Evolutionary conservation across 2,888 invertebrate genomes (phyloP).

Genomic region (Torymus tubicola): DNA sequence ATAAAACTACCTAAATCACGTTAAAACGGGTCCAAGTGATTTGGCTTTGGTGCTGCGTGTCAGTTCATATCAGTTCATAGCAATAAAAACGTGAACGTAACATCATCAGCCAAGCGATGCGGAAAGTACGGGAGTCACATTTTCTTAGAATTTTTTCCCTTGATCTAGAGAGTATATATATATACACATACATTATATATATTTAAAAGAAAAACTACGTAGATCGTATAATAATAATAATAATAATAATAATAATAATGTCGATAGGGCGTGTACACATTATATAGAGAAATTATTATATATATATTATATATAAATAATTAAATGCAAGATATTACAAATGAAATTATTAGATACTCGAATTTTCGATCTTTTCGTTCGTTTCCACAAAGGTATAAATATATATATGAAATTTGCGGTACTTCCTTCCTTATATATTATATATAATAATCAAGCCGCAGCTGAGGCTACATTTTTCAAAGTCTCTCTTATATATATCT

Average conservation of each 20-base stretch:
- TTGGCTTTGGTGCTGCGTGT: slow-evolving; percentile 53
- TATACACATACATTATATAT: not conserved
- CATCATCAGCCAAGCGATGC: slow-evolving; percentile 47
- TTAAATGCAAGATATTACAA: not conserved
- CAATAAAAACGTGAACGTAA: slow-evolving; percentile 48
- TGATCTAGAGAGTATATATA: slow-evolving; percentile 18
- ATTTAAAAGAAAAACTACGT: slow-evolving; percentile 1
- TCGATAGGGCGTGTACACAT: not conserved
- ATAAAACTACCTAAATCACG: not conserved
- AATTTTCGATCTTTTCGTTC: slow-evolving; percentile 9
- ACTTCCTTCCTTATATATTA: no score
- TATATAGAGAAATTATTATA: slow-evolving; percentile 5
- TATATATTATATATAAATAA: not conserved
- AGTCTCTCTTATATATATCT: no score
- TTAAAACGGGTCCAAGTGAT: slow-evolving; percentile 55
- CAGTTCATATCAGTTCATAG: slow-evolving; percentile 53
- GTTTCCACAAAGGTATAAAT: no score
- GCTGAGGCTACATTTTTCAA: no score
- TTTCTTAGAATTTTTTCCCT: slow-evolving; percentile 55
- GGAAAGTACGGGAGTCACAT: slow-evolving; percentile 34
- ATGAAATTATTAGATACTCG: slow-evolving; percentile 11
- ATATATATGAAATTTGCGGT: no score
- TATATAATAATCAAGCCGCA: no score
- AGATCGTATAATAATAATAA: not conserved
- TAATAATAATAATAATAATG: no score